Percentiles rank a stretch among this genome's conserved stretches.
These are phyloP conservation scores for Drosophila punjabiensis DNA, from an alignment of 1,140 invertebrate species.

Conservation along the genomic window DNA sequence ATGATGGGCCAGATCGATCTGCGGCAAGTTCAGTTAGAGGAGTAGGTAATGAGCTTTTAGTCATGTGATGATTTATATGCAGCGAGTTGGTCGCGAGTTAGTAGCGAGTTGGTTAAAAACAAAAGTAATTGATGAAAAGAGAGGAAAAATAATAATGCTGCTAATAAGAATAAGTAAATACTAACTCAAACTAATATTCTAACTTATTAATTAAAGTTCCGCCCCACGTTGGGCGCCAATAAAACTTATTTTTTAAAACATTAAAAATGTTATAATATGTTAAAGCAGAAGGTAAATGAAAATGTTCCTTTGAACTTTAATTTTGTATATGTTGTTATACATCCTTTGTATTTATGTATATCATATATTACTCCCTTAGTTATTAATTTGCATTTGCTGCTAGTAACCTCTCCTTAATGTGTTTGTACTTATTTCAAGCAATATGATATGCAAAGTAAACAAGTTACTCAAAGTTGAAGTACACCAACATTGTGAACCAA, in stretches of 20 bases:
- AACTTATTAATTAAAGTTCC: neutral
- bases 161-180: neutral
- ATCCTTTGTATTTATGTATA: neutral
- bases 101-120: conserved; percentile 1
- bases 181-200: neutral
- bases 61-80: conserved; percentile 68
- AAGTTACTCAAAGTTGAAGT: neutral
- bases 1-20: conserved; percentile 85
- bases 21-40: neutral
- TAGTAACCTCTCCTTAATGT: neutral
- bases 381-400: neutral
- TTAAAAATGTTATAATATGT: neutral
- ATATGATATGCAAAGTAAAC: neutral
- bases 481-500: neutral
- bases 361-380: neutral
- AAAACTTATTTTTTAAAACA: neutral
- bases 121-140: conserved; percentile 33
- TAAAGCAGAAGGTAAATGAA: neutral
- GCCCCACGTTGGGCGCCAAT: neutral
- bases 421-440: neutral
- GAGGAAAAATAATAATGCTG: conserved; percentile 11
- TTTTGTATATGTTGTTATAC: too few species aligned
- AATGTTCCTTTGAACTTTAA: neutral
- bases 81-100: conserved; percentile 35
- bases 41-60: conserved; percentile 53